Evolutionary conservation across 1,140 invertebrate genomes (phyloP), one percentile per base, ranked within the genome.

Genomic region (Drosophila arawakana): DNA sequence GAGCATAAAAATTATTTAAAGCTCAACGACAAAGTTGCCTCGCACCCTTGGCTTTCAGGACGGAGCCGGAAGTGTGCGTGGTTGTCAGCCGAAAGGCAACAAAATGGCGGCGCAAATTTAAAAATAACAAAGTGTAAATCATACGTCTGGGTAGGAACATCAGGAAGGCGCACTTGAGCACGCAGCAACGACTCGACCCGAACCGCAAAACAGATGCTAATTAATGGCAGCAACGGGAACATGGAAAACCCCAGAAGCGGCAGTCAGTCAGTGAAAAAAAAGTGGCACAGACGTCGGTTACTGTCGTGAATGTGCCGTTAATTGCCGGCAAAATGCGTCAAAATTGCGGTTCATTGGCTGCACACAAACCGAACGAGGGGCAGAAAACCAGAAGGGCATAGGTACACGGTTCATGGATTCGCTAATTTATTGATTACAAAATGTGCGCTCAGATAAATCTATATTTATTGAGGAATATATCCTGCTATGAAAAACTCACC

Each of bases 91-190:
- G 66, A 68, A 65, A 46, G 68, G 61, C 67, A 46, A 81, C 71
- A 84, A 90, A 90, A 84, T 80, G 84, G 78, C 75, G 73, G 61
- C 52, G 61, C 21, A 76, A 84, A 85, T 76, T 84, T 84, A 89
- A 90, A 89, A 89, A 89, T 89, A 89, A 90, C 84, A 89, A 85
- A 85, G 81, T 84, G 80, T 90, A 89, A 89, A 89, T 90, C 83
- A 88, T 88, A 88, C 80, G 83, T 73, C 63, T 82, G 72, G 71
- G 74, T 63, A 61, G 66, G 55, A 83, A 77, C 78, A 71, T 59
- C 49, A 68, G 39, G 44, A 76, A 58, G 43, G 25, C 67, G 78
- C 78, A 81, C 75, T 85, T 78, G 75, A 85, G 81, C 81, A 75
- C 73, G 74, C 81, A 73, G 74, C 8, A 50, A n/a, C 47, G 47